Percentiles rank a stretch among this genome's conserved stretches.
These are phyloP conservation scores for Cephus sareptanus DNA, from an alignment of 2,888 invertebrate species.

Conservation along the genomic window DNA sequence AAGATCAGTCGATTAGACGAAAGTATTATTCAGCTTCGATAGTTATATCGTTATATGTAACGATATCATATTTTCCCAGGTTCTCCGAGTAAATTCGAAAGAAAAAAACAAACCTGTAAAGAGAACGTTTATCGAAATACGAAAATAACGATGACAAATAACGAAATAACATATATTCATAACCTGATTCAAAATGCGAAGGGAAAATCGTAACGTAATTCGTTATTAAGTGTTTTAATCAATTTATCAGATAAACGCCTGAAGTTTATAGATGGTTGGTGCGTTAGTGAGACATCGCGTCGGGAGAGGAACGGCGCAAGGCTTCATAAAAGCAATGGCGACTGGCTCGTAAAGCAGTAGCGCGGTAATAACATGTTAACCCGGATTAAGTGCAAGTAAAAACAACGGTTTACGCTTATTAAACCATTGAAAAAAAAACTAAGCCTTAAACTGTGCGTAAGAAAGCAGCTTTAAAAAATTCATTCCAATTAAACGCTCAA, in stretches of 20 bases:
- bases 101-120: not conserved
- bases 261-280: not conserved
- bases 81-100: not conserved
- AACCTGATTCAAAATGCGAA: not conserved
- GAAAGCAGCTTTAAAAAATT: not conserved
- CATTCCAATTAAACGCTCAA: not conserved
- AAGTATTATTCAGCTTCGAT: not conserved
- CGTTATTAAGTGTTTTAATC: not conserved
- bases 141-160: not conserved
- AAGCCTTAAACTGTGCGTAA: not conserved
- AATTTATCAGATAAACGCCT: not conserved
- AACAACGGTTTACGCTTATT: slow-evolving; percentile 35
- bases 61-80: not conserved
- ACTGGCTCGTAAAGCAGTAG: slow-evolving; percentile 24
- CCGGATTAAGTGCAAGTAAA: slow-evolving; percentile 47
- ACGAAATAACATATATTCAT: not conserved
- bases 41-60: not conserved
- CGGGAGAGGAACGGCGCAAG: not conserved
- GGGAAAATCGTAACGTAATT: not conserved
- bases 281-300: not conserved
- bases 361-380: slow-evolving; percentile 46
- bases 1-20: too few relatives aligned
- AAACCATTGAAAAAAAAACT: slow-evolving; percentile 40
- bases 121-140: not conserved
- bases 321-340: slow-evolving; percentile 19